phyloP scores from a whole-genome alignment of 1,140 invertebrate species.

The Euwallacea similis region DNA sequence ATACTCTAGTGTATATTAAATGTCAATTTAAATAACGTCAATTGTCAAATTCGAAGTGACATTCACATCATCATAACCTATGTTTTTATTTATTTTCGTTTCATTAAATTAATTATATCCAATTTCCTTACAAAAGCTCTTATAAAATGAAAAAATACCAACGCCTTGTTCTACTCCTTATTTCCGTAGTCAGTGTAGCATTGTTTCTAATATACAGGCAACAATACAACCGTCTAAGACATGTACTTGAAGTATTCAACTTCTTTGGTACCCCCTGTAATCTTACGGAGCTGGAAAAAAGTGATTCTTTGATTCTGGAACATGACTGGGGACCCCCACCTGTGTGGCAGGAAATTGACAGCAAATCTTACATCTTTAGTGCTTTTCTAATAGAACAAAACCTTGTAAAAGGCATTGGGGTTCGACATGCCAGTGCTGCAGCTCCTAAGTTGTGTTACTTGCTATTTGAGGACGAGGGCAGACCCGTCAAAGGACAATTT shows the following conservation, averaged over 20 bases:
- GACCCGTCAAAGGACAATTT: constrained; percentile 58
- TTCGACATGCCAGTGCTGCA: constrained; percentile 53
- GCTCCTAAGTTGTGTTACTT: constrained; percentile 59
- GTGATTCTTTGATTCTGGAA: constrained; percentile 53
- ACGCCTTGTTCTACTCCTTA: constrained; percentile 67
- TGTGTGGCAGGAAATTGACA: constrained; percentile 52
- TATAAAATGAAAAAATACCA: constrained; percentile 73
- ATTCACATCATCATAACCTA: too few relatives aligned
- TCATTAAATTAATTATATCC: too few relatives aligned
- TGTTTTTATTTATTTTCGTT: too few relatives aligned
- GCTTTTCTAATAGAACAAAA: constrained; percentile 58
- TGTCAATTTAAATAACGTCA: too few relatives aligned
- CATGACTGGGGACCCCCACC: constrained; percentile 51
- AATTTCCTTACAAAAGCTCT: background rate
- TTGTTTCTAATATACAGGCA: constrained; percentile 74
- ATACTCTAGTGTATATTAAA: too few relatives aligned
- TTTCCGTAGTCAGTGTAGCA: constrained; percentile 67
- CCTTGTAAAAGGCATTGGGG: constrained; percentile 57
- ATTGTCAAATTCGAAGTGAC: too few relatives aligned
- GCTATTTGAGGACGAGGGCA: constrained; percentile 58
- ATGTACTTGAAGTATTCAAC: constrained; percentile 75
- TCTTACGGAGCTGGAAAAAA: constrained; percentile 56
- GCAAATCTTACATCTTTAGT: constrained; percentile 58
- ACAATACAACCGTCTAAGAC: constrained; percentile 73
- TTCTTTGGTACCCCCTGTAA: constrained; percentile 69